Evolutionary conservation across 2,888 invertebrate genomes (phyloP).

Genomic region (Cheilosia soror): DNA sequence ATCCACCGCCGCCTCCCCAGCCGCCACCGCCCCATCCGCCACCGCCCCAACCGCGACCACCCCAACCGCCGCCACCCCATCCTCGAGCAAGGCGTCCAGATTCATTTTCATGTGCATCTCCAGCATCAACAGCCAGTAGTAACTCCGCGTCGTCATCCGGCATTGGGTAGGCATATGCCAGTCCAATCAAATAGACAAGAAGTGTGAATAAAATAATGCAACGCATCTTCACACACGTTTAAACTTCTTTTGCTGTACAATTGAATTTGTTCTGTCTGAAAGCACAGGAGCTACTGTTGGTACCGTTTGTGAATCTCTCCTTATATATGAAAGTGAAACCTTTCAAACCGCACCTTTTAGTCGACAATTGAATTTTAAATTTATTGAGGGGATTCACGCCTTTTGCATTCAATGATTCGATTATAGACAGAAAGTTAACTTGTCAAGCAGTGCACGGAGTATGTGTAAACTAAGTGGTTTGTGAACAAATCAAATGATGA

Average conservation of each 20-base stretch:
- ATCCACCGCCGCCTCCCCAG: background rate
- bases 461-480: no score
- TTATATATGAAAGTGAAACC: background rate
- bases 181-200: constrained; percentile 14
- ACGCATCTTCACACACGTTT: constrained; percentile 11
- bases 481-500: background rate
- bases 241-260: background rate
- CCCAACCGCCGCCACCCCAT: background rate
- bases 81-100: constrained; percentile 18
- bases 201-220: constrained; percentile 9
- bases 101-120: constrained; percentile 20
- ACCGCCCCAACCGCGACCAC: background rate
- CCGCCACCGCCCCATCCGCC: background rate
- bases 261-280: background rate
- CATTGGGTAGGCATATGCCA: constrained; percentile 6
- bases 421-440: background rate
- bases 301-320: background rate
- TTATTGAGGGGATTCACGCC: background rate
- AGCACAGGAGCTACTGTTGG: background rate
- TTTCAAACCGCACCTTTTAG: background rate
- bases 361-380: no score
- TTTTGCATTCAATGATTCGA: background rate
- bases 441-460: background rate
- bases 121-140: constrained; percentile 14
- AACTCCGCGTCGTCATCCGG: background rate